Base-by-base conservation (phyloP, 2,797 vertebrate species). In the Scomberomorus guttatus region DNA sequence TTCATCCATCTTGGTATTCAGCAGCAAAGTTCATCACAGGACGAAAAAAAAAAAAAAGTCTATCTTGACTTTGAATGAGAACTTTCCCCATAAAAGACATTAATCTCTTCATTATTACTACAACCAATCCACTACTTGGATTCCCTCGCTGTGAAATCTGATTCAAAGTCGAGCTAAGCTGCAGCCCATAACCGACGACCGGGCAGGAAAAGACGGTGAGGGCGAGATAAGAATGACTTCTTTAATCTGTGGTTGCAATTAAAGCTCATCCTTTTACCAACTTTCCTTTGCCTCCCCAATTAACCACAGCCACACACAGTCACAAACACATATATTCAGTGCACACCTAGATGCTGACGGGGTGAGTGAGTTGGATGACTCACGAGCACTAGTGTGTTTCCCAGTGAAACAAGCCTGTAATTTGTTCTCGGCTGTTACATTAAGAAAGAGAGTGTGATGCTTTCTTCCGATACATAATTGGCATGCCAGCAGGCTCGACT, bases 361-460 rank as follows among this genome's bases (percentile, higher is more conserved):
- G 17, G 52, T 59, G 81, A 73, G 57, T n/a, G 37, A 77, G 72
- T 20, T 22, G 32, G 54, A 72, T 90, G 89, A 90, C 81, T 90
- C 87, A 83, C 3, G 10, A 52, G 58, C 65, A 67, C 74, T 46
- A 22, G 22, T 63, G 80, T 76, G 73, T 75, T 84, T 80, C 77
- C 59, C 65, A 32, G 61, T 64, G 79, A 89, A 83, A 84, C 72
- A 61, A 88, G 84, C 71, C 76, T 66, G 64, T 83, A 72, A 89
- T 91, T 89, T 89, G 69, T 80, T 78, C 78, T 88, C 90, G 68
- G 86, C 84, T 87, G 84, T 75, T 69, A 50, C 64, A 86, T 75
- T 71, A 75, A 79, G 65, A 59, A 65, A 64, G 56, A 60, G 55
- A 70, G 74, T 12, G 14, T 10, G 5, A 55, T 52, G 71, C 59